A percentile compares a stretch with the other conserved stretches of the same genome.
Evolutionary conservation across 2,888 invertebrate species (phyloP).

Genomic region (Drosophila atripex): DNA sequence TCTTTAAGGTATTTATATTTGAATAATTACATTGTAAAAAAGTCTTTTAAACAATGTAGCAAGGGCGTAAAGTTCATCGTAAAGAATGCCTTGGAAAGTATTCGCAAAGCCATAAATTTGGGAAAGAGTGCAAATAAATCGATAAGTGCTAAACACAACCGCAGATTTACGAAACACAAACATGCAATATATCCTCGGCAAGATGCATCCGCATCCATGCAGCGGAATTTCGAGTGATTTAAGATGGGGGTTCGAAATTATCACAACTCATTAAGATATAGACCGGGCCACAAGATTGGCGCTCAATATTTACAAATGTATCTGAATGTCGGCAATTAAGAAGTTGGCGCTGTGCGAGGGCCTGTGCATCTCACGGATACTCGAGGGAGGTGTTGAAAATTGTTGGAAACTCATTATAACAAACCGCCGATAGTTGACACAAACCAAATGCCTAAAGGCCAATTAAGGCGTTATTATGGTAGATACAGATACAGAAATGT

Average conservation of each 20-base stretch:
- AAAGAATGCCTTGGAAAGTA: constrained; percentile 39
- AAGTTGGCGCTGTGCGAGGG: constrained; percentile 34
- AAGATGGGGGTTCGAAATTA: constrained; percentile 37
- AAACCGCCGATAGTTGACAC: constrained; percentile 81
- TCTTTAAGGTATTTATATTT: neutral
- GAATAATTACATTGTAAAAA: neutral
- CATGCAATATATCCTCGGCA: neutral
- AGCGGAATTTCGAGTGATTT: constrained; percentile 51
- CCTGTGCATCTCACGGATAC: neutral
- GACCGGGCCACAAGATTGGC: constrained; percentile 26
- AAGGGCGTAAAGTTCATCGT: constrained; percentile 5
- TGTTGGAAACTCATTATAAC: constrained; percentile 79
- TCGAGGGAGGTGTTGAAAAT: constrained; percentile 76
- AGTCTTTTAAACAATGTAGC: neutral
- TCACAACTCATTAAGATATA: constrained; percentile 72
- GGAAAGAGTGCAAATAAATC: constrained; percentile 57
- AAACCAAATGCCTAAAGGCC: constrained; percentile 84
- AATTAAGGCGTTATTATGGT: constrained; percentile 55
- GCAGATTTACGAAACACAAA: constrained; percentile 20
- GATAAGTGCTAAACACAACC: constrained; percentile 25
- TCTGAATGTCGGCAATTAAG: constrained; percentile 63
- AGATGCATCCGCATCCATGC: constrained; percentile 42
- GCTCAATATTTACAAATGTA: constrained; percentile 51
- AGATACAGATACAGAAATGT: constrained; percentile 14
- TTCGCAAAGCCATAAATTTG: constrained; percentile 60